Percentiles rank a stretch among this genome's conserved stretches.
Evolutionary conservation across 2,888 invertebrate genomes (phyloP).

Genomic region (Ectemnius continuus): DNA sequence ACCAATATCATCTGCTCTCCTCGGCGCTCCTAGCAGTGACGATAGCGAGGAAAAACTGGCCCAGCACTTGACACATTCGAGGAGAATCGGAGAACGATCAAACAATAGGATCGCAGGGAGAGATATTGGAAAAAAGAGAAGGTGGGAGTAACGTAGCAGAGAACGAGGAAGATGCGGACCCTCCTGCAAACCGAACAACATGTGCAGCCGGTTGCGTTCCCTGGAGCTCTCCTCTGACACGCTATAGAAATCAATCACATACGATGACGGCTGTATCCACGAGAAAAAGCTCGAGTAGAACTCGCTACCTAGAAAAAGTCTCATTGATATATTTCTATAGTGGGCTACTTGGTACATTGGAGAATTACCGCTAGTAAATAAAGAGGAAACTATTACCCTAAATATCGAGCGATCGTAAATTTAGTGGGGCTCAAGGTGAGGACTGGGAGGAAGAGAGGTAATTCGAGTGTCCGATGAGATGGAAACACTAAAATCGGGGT

Average conservation of each 20-base stretch:
- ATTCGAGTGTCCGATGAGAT: constrained; percentile 15
- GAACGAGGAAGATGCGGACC: constrained; percentile 57
- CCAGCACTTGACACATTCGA: constrained; percentile 26
- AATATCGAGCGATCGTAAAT: neutral
- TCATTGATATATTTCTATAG: constrained; percentile 27
- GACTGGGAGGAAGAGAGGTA: neutral
- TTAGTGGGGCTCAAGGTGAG: neutral
- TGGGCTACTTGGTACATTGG: constrained; percentile 24
- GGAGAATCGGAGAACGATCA: constrained; percentile 45
- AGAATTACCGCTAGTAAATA: neutral
- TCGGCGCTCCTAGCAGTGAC: neutral
- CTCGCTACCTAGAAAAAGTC: constrained; percentile 33
- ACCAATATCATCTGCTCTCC: constrained; percentile 5
- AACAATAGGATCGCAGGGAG: constrained; percentile 42
- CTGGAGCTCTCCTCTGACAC: constrained; percentile 46
- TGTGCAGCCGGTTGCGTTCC: constrained; percentile 60
- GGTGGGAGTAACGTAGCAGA: constrained; percentile 24
- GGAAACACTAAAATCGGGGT: constrained; percentile 56
- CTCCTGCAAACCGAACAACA: constrained; percentile 61
- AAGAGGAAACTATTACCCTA: constrained; percentile 12
- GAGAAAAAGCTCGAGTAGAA: constrained; percentile 48
- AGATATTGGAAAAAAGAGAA: constrained; percentile 57
- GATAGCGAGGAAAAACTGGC: constrained; percentile 18
- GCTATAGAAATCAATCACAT: constrained; percentile 72
- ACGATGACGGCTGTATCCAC: constrained; percentile 65